phyloP scores from a whole-genome alignment of 2,797 vertebrate species.

The Protosalanx chinensis region DNA sequence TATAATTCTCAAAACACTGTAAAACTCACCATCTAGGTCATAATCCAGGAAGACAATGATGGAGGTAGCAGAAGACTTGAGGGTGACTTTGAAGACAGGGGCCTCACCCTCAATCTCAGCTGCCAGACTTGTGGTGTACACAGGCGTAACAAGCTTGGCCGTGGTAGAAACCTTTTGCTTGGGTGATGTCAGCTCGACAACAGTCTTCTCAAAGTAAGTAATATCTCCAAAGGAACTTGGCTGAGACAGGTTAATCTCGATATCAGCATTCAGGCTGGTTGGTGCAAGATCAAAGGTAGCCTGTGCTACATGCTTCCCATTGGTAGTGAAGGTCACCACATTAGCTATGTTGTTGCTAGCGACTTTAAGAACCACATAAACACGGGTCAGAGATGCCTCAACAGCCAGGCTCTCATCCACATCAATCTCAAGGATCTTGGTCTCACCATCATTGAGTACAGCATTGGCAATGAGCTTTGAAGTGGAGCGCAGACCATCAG shows the following conservation, averaged over 20 bases:
- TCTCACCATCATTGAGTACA: slow-evolving; percentile 60
- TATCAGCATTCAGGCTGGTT: slow-evolving; percentile 64
- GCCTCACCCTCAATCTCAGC: slow-evolving; percentile 67
- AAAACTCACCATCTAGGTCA: slow-evolving; percentile 82
- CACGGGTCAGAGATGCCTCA: slow-evolving; percentile 72
- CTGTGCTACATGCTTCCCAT: slow-evolving; percentile 74
- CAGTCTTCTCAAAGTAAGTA: slow-evolving; percentile 66
- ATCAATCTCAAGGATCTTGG: slow-evolving; percentile 72
- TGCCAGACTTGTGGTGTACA: slow-evolving; percentile 76
- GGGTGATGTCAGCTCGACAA: slow-evolving; percentile 63
- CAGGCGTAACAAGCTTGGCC: slow-evolving; percentile 73
- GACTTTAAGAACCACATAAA: slow-evolving; percentile 79
- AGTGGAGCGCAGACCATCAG: slow-evolving; percentile 75
- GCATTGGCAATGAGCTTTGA: slow-evolving; percentile 70
- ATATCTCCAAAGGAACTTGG: slow-evolving; percentile 71
- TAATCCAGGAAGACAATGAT: slow-evolving; percentile 80
- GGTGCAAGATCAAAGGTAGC: slow-evolving; percentile 77
- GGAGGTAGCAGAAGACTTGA: slow-evolving; percentile 82
- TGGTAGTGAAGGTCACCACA: slow-evolving; percentile 64
- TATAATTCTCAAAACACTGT: background rate
- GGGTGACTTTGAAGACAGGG: slow-evolving; percentile 66
- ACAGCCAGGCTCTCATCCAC: slow-evolving; percentile 77
- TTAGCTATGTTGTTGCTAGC: slow-evolving; percentile 71
- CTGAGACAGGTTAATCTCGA: slow-evolving; percentile 77
- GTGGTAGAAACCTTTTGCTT: slow-evolving; percentile 76